These are phyloP conservation scores for Tragulus kanchil DNA, from an alignment of 2,113 vertebrate genomes.

Conservation along the genomic window DNA sequence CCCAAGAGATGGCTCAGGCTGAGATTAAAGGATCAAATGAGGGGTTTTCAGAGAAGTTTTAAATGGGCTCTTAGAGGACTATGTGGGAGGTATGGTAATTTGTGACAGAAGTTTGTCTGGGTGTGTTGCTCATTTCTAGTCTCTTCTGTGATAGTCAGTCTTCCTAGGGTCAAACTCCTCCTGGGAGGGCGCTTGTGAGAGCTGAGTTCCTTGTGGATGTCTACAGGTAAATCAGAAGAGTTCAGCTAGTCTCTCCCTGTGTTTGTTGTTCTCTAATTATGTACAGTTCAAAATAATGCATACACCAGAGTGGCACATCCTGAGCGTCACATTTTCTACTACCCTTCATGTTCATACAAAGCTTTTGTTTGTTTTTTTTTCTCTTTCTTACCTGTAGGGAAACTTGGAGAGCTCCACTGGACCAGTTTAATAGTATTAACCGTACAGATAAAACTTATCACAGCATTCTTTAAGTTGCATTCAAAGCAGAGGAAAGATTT, in stretches of 20 bases:
- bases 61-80: background rate
- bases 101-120: background rate
- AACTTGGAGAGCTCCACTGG: background rate
- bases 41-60: background rate
- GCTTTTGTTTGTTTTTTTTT: background rate
- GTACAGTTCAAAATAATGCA: background rate
- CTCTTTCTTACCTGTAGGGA: background rate
- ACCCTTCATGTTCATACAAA: background rate
- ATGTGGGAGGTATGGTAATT: background rate
- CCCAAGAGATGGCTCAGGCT: background rate
- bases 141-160: background rate
- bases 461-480: background rate
- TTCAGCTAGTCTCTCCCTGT: background rate
- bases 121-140: background rate
- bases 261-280: background rate
- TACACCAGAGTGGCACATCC: background rate
- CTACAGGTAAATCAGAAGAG: background rate
- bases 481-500: background rate
- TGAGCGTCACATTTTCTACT: background rate
- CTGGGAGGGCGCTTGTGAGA: background rate
- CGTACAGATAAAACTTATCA: background rate
- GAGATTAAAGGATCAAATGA: background rate
- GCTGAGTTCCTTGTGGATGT: background rate
- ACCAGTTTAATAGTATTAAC: too few species aligned
- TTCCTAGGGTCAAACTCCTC: background rate